These are phyloP conservation scores for Phthorimaea operculella DNA, from an alignment of 1,140 invertebrate species.

Conservation along the genomic window DNA sequence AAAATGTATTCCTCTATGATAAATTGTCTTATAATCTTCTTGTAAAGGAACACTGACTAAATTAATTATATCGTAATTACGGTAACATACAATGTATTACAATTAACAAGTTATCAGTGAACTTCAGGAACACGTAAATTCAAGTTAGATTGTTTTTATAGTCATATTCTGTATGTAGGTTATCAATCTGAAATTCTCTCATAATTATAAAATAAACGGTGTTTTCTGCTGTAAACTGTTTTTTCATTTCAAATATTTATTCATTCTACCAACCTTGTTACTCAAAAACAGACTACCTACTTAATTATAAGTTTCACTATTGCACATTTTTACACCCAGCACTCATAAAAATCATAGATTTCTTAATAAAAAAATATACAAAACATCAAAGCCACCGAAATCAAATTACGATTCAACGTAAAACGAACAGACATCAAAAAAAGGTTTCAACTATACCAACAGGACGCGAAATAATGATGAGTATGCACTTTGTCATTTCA, in stretches of 20 bases:
- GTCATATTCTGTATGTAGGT: slow-evolving; percentile 68
- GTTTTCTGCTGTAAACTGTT: slow-evolving; percentile 63
- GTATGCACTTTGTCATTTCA: too few relatives aligned
- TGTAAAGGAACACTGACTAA: slow-evolving; percentile 48
- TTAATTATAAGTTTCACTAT: too few relatives aligned
- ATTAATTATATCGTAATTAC: slow-evolving; percentile 31
- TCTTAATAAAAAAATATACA: too few relatives aligned
- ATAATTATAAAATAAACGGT: slow-evolving; percentile 71
- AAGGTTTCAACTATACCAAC: too few relatives aligned
- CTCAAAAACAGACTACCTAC: too few relatives aligned
- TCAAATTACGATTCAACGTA: too few relatives aligned
- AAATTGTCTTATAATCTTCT: slow-evolving; percentile 55
- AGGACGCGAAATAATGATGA: too few relatives aligned
- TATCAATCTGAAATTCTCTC: slow-evolving; percentile 70
- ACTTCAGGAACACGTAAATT: slow-evolving; percentile 52
- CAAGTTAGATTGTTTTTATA: slow-evolving; percentile 66
- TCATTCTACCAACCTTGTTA: too few relatives aligned
- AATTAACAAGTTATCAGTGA: slow-evolving; percentile 38
- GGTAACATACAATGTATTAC: slow-evolving; percentile 41
- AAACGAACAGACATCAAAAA: too few relatives aligned
- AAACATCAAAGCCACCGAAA: too few relatives aligned
- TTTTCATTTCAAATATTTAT: not conserved
- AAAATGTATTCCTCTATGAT: slow-evolving; percentile 40
- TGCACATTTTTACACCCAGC: too few relatives aligned
- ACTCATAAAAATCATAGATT: too few relatives aligned